Conservation (phyloP, 2,888 invertebrate species). For the Limnephilus lunatus region DNA sequence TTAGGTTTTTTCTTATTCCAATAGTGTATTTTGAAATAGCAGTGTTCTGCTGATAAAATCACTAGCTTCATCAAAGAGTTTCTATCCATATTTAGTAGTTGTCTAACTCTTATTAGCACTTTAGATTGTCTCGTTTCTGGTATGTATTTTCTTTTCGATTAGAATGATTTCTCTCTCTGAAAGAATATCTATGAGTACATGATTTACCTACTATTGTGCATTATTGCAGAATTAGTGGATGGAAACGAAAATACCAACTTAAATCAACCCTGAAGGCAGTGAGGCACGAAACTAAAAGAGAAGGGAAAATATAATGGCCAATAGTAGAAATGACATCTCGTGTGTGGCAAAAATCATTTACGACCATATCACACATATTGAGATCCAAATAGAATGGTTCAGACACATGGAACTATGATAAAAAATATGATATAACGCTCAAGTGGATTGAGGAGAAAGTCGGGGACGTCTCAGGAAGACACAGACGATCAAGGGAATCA, state of each 20-base stretch:
- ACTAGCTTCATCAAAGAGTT: background rate
- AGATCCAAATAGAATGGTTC: background rate
- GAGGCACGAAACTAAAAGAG: background rate
- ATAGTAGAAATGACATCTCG: background rate
- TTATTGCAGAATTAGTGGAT: background rate
- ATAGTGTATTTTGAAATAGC: background rate
- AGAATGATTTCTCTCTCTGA: background rate
- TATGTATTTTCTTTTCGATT: background rate
- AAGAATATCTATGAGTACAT: background rate
- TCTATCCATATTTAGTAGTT: background rate
- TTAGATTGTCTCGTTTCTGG: background rate
- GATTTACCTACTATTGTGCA: background rate
- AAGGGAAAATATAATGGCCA: background rate
- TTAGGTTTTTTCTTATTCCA: background rate
- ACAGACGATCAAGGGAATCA: no score
- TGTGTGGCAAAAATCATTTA: background rate
- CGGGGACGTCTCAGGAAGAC: no score
- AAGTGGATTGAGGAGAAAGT: no score
- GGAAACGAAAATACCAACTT: background rate
- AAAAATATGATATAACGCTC: no score
- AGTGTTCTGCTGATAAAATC: background rate
- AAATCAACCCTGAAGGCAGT: background rate
- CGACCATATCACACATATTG: background rate
- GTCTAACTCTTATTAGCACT: background rate
- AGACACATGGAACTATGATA: no score